A percentile compares a stretch with the other conserved stretches of the same genome.
These are phyloP conservation scores for Hestina assimilis DNA, from an alignment of 1,140 invertebrate species.

Conservation along the genomic window DNA sequence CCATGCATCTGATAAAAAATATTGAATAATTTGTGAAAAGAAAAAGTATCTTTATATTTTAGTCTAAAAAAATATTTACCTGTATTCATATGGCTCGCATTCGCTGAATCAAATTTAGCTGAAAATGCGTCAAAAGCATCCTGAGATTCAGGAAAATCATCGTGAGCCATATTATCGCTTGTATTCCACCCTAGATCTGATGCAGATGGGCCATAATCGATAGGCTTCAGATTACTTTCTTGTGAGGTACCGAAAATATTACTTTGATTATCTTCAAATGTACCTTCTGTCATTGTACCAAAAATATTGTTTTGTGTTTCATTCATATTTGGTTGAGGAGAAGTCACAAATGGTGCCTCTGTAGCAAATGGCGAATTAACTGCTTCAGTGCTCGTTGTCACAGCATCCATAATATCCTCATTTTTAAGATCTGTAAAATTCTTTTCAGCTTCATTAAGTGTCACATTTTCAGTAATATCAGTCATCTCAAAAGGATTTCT, in stretches of 20 bases:
- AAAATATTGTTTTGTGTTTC: constrained; percentile 21
- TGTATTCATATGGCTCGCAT: constrained; percentile 53
- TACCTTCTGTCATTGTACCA: constrained; percentile 15
- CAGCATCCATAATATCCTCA: constrained; percentile 29
- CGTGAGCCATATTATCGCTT: constrained; percentile 30
- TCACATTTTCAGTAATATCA: constrained; percentile 12
- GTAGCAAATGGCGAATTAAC: constrained; percentile 13
- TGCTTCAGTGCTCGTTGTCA: constrained; percentile 32
- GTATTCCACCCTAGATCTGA: constrained; percentile 34
- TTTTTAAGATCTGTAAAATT: constrained; percentile 53
- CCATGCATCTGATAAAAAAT: constrained; percentile 74
- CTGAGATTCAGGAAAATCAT: constrained; percentile 78
- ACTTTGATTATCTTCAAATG: constrained; percentile 13
- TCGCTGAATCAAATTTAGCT: constrained; percentile 88
- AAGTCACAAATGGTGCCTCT: background rate
- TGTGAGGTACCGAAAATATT: constrained; percentile 25
- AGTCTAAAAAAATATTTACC: constrained; percentile 34
- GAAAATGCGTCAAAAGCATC: constrained; percentile 87
- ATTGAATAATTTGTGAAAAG: background rate
- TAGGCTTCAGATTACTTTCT: background rate
- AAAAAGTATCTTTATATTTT: background rate
- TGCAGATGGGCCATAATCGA: constrained; percentile 1
- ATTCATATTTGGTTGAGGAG: background rate
- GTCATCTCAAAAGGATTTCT: constrained; percentile 62
- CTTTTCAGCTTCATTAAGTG: constrained; percentile 17